Percentiles rank a stretch among this genome's conserved stretches.
Conservation (phyloP, 2,888 invertebrate genomes). For the Tachina grossa region DNA sequence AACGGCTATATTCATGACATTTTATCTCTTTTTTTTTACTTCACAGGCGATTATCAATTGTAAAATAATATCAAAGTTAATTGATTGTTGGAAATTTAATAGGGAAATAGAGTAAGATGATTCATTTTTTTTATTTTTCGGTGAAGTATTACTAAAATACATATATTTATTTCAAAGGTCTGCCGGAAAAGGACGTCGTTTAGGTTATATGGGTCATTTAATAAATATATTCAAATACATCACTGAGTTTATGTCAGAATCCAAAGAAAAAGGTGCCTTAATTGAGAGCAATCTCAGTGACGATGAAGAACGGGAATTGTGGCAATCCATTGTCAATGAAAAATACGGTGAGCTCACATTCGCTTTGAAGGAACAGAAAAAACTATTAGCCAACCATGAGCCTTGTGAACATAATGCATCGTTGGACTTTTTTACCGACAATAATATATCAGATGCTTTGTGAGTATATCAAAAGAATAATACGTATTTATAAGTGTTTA, state of each 20-base stretch:
- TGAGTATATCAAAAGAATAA: constrained; percentile 22
- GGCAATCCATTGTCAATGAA: constrained; percentile 81
- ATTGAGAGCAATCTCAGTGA: constrained; percentile 84
- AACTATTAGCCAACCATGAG: constrained; percentile 81
- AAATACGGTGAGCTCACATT: constrained; percentile 79
- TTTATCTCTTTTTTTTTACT: constrained; percentile 61
- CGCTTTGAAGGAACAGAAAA: constrained; percentile 79
- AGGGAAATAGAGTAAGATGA: constrained; percentile 89
- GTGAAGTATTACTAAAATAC: not conserved
- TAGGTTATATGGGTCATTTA: constrained; percentile 88
- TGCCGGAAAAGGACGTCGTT: constrained; percentile 84
- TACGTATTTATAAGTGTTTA: not conserved
- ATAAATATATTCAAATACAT: constrained; percentile 86
- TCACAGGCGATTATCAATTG: constrained; percentile 90
- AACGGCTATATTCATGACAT: not conserved
- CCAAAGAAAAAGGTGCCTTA: constrained; percentile 84
- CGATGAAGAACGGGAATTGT: constrained; percentile 84
- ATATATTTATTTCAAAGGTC: constrained; percentile 78
- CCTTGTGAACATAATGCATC: constrained; percentile 72
- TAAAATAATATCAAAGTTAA: constrained; percentile 89
- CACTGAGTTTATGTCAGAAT: constrained; percentile 82
- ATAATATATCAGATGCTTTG: constrained; percentile 60
- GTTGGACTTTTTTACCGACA: constrained; percentile 52
- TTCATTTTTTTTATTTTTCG: not conserved
- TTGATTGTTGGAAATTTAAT: constrained; percentile 92